Base-by-base conservation (phyloP, 2,113 vertebrate species). In the Capricornis sumatraensis region DNA sequence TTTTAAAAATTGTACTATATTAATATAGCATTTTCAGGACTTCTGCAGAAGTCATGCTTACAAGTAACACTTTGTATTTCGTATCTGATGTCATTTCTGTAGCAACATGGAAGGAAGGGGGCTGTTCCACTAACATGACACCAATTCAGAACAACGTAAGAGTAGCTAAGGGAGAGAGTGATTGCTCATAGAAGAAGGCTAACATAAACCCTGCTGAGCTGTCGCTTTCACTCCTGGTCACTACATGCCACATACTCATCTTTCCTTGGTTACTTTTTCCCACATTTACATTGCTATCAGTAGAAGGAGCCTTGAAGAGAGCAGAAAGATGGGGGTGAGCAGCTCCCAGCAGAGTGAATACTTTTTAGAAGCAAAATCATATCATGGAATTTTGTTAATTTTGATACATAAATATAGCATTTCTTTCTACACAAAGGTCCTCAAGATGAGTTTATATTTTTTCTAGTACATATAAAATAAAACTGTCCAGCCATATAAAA, bases 211-310 rank as follows among this genome's bases (percentile, higher is more conserved):
- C 52, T n/a, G 53, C 71, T 33, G 52, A 30, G n/a, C n/a, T 36
- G 3, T 17, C n/a, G 1, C 7, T 28, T 47, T 27, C 17, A 2
- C 40, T 67, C 15, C 28, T 14, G 21, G 23, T 23, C 57, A 43
- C 14, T 50, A 5, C 7, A 9, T 58, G 64, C 43, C 4, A 5
- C n/a, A 10, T 12, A 23, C 17, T 50, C 13, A 0, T 25, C 4
- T 43, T 43, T 71, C 60, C 40, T 62, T 28, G 52, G 81, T 71
- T 83, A n/a, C 23, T 84, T 89, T 64, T 85, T 89, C 79, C 87
- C 58, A 21, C 17, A 15, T n/a, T 57, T 25, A 55, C 64, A 3
- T 45, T 27, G 21, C 25, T 76, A n/a, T 27, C 28, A 47, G 43
- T 15, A 17, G 23, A 95, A 87, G 82, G 28, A 79, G 12, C 13